Base-by-base conservation (phyloP, 2,888 invertebrate genomes). In the Sisyra nigra region DNA sequence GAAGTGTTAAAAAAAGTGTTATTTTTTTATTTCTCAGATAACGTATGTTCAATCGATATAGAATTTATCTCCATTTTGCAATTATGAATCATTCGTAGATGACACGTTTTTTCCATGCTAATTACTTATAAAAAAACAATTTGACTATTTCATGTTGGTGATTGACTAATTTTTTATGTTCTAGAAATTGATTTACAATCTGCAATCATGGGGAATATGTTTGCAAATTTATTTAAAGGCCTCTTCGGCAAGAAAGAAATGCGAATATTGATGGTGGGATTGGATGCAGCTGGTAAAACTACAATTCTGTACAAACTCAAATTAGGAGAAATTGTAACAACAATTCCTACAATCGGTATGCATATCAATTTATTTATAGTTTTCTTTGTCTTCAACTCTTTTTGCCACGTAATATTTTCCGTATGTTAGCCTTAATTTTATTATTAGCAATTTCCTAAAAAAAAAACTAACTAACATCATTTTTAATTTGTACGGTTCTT, bases 171-270 rank as follows among this genome's bases (percentile, higher is more conserved):
- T 42, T 19, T 30, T 41, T 46, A 36, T 42, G 33, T 56, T 57
- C 47, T 49, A 57, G 58, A 56, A 60, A 54, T 53, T 48, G 49
- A 45, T 51, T 53, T 52, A 57, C 60, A 60, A 72, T 64, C 64
- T 67, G 65, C 66, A 71, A 80, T 68, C 69, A 97, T 97, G 97
- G 96, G 97, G 72, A 92, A 91, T 74, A 80, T 91, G 70, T 92
- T 97, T 71, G 83, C 88, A 61, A 89, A 84, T 71, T 75, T 98
- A 68, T 97, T 98, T 74, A 92, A 92, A 79, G 89, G 94, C 76
- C 87, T 98, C 56, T 97, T 98, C 71, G 97, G 98, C 74, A 98
- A 97, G 74, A 97, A 96, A 66, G 96, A 98, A 76, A 97, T 98
- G 97, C 86, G 98, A 76, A 96, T 97, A 80, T 76, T 97, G 72